Conservation (phyloP, 2,888 invertebrate genomes). For the Acanthopleura granulata region DNA sequence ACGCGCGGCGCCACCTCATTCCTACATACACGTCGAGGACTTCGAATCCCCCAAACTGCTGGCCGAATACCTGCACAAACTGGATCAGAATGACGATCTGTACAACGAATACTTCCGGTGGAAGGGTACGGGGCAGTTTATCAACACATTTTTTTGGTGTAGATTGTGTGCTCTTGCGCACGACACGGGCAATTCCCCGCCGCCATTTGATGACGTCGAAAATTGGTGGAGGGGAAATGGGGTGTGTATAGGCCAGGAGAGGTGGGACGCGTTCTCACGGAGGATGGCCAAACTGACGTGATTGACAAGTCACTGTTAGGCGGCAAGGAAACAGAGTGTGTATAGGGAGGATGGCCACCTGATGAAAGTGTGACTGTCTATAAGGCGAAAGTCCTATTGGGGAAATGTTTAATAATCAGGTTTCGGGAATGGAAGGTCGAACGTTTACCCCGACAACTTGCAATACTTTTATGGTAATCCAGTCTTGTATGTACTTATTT, state of each 20-base stretch:
- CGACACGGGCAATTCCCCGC: conserved; percentile 45
- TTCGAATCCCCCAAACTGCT: conserved; percentile 88
- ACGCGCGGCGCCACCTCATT: conserved; percentile 91
- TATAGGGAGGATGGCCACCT: too few species aligned
- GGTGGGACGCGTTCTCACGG: neutral
- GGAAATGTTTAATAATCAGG: too few species aligned
- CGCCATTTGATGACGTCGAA: conserved; percentile 82
- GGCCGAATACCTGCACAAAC: conserved; percentile 85
- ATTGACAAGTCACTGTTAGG: too few species aligned
- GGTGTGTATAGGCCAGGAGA: conserved; percentile 45
- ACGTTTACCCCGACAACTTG: too few species aligned
- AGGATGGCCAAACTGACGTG: too few species aligned
- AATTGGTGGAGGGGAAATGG: conserved; percentile 85
- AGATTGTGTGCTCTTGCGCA: conserved; percentile 80
- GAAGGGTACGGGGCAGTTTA: conserved; percentile 95
- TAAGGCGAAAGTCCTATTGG: too few species aligned
- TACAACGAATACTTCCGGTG: conserved; percentile 96
- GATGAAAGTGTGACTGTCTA: too few species aligned
- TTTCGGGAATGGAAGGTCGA: too few species aligned
- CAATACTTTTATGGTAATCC: too few species aligned
- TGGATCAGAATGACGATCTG: conserved; percentile 88
- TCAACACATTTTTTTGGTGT: conserved; percentile 96
- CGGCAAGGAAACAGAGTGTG: too few species aligned
- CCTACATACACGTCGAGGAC: conserved; percentile 96
- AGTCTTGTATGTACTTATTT: too few species aligned